Evolutionary conservation across 2,113 vertebrate genomes (phyloP).

Genomic region (Percopsis transmontana): DNA sequence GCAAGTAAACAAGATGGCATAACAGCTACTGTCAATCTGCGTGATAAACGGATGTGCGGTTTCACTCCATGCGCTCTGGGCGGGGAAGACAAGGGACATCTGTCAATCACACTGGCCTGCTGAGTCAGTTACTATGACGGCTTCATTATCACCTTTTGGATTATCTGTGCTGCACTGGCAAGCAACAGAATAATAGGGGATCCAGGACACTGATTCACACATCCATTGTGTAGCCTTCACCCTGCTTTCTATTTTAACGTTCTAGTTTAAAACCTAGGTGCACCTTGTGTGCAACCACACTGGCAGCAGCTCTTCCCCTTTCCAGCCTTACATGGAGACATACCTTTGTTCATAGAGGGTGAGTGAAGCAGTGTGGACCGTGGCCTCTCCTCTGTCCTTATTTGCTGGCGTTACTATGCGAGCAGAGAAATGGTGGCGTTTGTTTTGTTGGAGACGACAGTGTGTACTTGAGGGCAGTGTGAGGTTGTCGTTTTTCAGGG

Average conservation of each 20-base stretch:
- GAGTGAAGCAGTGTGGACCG: slow-evolving; percentile 59
- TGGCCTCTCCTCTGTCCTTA: slow-evolving; percentile 67
- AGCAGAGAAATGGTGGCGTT: slow-evolving; percentile 57
- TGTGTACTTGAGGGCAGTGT: slow-evolving; percentile 56
- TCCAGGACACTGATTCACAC: slow-evolving; percentile 13
- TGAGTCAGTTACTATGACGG: slow-evolving; percentile 69
- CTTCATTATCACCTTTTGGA: slow-evolving; percentile 35
- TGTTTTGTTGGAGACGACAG: slow-evolving; percentile 69
- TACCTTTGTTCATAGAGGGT: slow-evolving; percentile 60
- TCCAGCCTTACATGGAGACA: slow-evolving; percentile 75
- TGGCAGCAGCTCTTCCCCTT: slow-evolving; percentile 38
- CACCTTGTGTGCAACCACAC: slow-evolving; percentile 15
- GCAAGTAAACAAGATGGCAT: slow-evolving; percentile 2
- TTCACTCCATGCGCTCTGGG: slow-evolving; percentile 29
- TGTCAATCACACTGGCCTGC: slow-evolving; percentile 61
- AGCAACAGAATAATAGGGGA: slow-evolving; percentile 35
- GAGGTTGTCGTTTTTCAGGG: slow-evolving; percentile 47
- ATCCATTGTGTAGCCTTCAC: background rate
- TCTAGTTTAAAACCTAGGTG: slow-evolving; percentile 9
- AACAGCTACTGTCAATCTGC: background rate
- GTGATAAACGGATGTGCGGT: slow-evolving; percentile 52
- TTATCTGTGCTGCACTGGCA: slow-evolving; percentile 15
- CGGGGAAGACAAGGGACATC: slow-evolving; percentile 41
- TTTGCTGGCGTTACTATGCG: slow-evolving; percentile 69
- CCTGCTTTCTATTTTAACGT: slow-evolving; percentile 24